Evolutionary conservation across 2,113 vertebrate species (phyloP).

Genomic region (Nothoprocta perdicaria): DNA sequence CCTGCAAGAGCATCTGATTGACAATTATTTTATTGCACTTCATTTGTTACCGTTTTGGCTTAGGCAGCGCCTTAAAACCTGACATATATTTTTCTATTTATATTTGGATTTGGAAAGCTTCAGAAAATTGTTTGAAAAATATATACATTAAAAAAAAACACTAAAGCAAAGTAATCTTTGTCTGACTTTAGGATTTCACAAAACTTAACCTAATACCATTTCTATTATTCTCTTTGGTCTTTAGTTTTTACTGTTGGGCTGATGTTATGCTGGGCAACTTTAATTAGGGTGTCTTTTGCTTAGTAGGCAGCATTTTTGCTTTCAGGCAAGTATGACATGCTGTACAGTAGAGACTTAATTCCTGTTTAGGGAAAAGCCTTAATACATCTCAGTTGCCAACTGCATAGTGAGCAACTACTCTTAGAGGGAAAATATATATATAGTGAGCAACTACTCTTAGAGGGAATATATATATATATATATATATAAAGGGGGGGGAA

Average conservation of each 20-base stretch:
- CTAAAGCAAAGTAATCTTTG: slow-evolving; percentile 36
- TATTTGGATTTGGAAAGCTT: slow-evolving; percentile 25
- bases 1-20: slow-evolving; percentile 16
- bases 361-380: slow-evolving; percentile 27
- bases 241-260: slow-evolving; percentile 59
- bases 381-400: slow-evolving; percentile 44
- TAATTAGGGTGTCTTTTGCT: slow-evolving; percentile 65
- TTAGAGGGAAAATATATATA: not conserved
- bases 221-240: slow-evolving; percentile 51
- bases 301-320: slow-evolving; percentile 65
- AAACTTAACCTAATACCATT: slow-evolving; percentile 1
- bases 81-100: slow-evolving; percentile 49
- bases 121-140: slow-evolving; percentile 16
- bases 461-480: no score
- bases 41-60: slow-evolving; percentile 60
- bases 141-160: slow-evolving; percentile 18
- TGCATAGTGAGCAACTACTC: slow-evolving; percentile 7
- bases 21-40: slow-evolving; percentile 67
- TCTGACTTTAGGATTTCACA: slow-evolving; percentile 43
- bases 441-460: not conserved
- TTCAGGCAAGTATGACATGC: slow-evolving; percentile 63
- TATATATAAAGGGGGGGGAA: not conserved
- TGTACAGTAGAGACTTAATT: slow-evolving; percentile 60
- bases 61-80: slow-evolving; percentile 34
- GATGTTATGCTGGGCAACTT: slow-evolving; percentile 54